Evolutionary conservation across 1,140 invertebrate genomes (phyloP).

Genomic region (Euwallacea similis): DNA sequence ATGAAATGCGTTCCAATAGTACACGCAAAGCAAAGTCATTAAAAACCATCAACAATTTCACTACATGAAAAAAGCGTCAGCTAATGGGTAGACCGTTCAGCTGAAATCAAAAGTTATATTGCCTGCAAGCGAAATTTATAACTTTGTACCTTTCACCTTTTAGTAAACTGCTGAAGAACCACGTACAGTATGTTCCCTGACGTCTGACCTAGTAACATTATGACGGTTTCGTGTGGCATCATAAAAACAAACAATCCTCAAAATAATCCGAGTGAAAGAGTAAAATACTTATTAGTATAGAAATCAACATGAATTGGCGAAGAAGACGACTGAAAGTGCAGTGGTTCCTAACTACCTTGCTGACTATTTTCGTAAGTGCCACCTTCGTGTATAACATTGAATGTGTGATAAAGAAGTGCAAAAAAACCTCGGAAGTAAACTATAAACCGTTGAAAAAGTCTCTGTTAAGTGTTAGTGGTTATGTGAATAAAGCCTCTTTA

Average conservation of each 20-base stretch:
- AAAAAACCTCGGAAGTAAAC: neutral
- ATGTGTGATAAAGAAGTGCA: neutral
- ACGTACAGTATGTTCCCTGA: slow-evolving; percentile 31
- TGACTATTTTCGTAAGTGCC: slow-evolving; percentile 10
- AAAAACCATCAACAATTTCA: neutral
- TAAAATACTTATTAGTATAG: neutral
- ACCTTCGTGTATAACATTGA: slow-evolving; percentile 12
- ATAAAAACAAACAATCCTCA: slow-evolving; percentile 5
- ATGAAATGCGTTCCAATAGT: no score
- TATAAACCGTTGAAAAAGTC: slow-evolving; percentile 24
- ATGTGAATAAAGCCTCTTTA: neutral
- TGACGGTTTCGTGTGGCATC: slow-evolving; percentile 12
- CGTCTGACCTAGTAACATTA: slow-evolving; percentile 34
- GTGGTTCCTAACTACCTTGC: slow-evolving; percentile 16
- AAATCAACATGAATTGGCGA: slow-evolving; percentile 9
- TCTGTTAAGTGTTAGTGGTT: slow-evolving; percentile 20
- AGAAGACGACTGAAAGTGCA: slow-evolving; percentile 28
- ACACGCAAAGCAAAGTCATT: neutral
- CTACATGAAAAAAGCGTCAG: no score
- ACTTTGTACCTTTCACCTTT: slow-evolving; percentile 36
- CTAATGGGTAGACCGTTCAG: neutral
- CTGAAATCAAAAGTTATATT: slow-evolving; percentile 11
- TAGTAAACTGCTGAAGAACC: slow-evolving; percentile 3
- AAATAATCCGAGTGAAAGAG: slow-evolving; percentile 7
- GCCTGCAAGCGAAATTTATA: slow-evolving; percentile 21